Evolutionary conservation across 2,888 invertebrate species (phyloP).

Genomic region (Anthoptus insignis): DNA sequence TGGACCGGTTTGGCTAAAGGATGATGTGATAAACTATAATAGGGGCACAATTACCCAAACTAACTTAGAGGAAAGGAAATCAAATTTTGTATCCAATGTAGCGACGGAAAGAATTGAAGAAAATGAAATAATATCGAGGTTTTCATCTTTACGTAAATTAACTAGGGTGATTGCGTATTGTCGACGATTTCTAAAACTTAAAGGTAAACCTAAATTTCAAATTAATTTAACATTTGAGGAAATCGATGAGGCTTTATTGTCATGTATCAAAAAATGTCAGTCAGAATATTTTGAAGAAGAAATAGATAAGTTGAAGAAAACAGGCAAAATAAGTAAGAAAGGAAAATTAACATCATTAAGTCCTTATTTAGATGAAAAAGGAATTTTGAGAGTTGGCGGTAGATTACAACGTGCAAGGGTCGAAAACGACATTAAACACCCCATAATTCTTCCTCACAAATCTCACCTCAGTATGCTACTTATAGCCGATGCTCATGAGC

Average conservation of each 20-base stretch:
- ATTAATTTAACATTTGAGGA: background rate
- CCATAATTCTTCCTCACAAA: background rate
- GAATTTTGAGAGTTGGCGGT: constrained; percentile 49
- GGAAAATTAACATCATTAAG: constrained; percentile 39
- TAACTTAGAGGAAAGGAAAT: background rate
- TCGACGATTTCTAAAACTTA: constrained; percentile 30
- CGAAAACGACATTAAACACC: constrained; percentile 36
- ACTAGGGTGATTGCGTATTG: constrained; percentile 36
- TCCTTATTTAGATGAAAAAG: constrained; percentile 42
- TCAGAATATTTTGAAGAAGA: constrained; percentile 10
- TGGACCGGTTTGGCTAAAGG: too few relatives aligned
- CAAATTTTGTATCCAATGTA: background rate
- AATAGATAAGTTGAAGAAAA: constrained; percentile 6
- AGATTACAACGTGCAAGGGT: constrained; percentile 41
- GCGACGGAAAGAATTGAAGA: background rate
- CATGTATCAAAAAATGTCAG: constrained; percentile 35
- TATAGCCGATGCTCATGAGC: constrained; percentile 3
- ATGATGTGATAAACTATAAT: too few relatives aligned
- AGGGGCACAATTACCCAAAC: background rate
- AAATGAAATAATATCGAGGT: constrained; percentile 10
- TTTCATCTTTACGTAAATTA: too few relatives aligned
- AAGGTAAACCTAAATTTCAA: constrained; percentile 8
- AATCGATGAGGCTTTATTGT: background rate
- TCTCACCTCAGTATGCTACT: background rate
- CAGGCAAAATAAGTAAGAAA: constrained; percentile 25